Percentiles rank a stretch among this genome's conserved stretches.
phyloP scores from a whole-genome alignment of 2,888 invertebrate genomes.

The Osmoderma eremita region DNA sequence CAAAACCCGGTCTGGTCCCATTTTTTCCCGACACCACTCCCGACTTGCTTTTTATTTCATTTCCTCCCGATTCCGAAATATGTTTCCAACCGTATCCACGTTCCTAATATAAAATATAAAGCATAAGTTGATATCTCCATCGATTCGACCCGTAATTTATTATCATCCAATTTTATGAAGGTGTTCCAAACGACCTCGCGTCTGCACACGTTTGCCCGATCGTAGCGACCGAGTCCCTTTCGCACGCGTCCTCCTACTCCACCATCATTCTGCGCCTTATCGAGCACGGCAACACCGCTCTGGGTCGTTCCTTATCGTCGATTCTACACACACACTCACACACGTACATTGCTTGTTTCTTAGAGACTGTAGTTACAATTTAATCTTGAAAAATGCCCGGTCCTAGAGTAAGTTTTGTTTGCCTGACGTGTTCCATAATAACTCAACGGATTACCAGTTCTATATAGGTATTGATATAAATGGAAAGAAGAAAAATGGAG shows the following conservation, averaged over 20 bases:
- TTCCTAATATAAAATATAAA: slow-evolving; percentile 48
- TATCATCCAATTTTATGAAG: slow-evolving; percentile 50
- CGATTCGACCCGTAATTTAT: slow-evolving; percentile 49
- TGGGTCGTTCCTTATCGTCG: slow-evolving; percentile 48
- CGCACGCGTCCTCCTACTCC: no score
- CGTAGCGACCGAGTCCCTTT: slow-evolving; percentile 4
- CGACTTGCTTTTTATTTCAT: slow-evolving; percentile 23
- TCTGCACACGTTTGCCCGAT: slow-evolving; percentile 1
- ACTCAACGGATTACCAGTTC: slow-evolving; percentile 25
- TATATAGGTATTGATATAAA: slow-evolving; percentile 15
- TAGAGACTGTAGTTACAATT: slow-evolving; percentile 48
- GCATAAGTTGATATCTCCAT: slow-evolving; percentile 50
- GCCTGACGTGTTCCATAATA: slow-evolving; percentile 36
- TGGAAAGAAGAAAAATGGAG: not conserved
- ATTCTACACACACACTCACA: slow-evolving; percentile 40
- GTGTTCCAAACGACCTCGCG: slow-evolving; percentile 29
- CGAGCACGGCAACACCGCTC: slow-evolving; percentile 32
- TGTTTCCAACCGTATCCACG: slow-evolving; percentile 45
- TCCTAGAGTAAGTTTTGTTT: slow-evolving; percentile 29
- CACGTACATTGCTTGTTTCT: slow-evolving; percentile 44
- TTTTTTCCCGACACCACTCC: no score
- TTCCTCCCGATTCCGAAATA: slow-evolving; percentile 35
- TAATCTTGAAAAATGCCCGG: slow-evolving; percentile 47
- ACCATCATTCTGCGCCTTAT: slow-evolving; percentile 37
- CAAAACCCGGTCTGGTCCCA: no score